These are phyloP conservation scores for Linyphia triangularis DNA, from an alignment of 2,888 invertebrate species.

Conservation along the genomic window DNA sequence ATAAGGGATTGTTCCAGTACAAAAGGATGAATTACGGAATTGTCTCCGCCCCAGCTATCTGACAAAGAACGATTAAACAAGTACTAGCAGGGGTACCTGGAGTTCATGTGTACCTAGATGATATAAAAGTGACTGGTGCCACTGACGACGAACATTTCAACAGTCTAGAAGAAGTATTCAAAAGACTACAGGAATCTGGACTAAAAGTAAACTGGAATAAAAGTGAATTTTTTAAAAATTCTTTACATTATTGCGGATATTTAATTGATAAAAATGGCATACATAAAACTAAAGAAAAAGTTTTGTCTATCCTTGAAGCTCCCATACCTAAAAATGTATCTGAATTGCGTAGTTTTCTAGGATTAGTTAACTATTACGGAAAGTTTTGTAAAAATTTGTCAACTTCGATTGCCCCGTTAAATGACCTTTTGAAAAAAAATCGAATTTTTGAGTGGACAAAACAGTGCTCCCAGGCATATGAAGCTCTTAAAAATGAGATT, in stretches of 20 bases:
- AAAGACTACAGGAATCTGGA: not conserved
- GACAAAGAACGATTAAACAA: slow-evolving; percentile 71
- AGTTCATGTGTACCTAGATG: slow-evolving; percentile 31
- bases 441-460: slow-evolving; percentile 41
- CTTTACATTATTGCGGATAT: slow-evolving; percentile 44
- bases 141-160: slow-evolving; percentile 45
- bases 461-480: slow-evolving; percentile 44
- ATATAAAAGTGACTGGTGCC: slow-evolving; percentile 27
- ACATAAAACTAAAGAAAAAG: slow-evolving; percentile 54
- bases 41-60: slow-evolving; percentile 78
- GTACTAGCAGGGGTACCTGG: slow-evolving; percentile 26
- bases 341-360: slow-evolving; percentile 57
- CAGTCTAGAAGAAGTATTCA: slow-evolving; percentile 35
- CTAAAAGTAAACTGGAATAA: slow-evolving; percentile 30
- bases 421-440: slow-evolving; percentile 46
- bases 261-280: slow-evolving; percentile 32
- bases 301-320: slow-evolving; percentile 40
- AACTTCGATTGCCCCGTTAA: slow-evolving; percentile 30
- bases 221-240: slow-evolving; percentile 40
- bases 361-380: slow-evolving; percentile 56
- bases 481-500: slow-evolving; percentile 43
- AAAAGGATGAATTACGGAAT: slow-evolving; percentile 78
- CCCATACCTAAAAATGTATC: slow-evolving; percentile 42
- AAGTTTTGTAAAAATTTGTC: slow-evolving; percentile 57
- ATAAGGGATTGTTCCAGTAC: slow-evolving; percentile 78